A percentile compares a stretch with the other conserved stretches of the same genome.
Evolutionary conservation across 1,140 invertebrate genomes (phyloP).

Genomic region (Ganaspis sp.): DNA sequence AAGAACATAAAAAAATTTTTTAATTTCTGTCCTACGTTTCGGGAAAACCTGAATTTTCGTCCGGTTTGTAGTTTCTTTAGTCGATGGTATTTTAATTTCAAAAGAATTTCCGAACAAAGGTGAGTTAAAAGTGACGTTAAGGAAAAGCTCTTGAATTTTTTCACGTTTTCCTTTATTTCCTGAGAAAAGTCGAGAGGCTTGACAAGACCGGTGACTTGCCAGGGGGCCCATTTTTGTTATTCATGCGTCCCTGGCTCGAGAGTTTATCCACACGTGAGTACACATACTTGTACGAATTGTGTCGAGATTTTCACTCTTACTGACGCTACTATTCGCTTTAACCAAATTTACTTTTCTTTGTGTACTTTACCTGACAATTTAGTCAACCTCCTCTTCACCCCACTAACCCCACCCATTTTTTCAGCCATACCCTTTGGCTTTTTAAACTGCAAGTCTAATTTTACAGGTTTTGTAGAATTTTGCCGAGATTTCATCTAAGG

Average conservation of each 20-base stretch:
- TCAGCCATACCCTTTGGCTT: background rate
- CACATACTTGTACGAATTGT: background rate
- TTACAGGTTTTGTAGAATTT: background rate
- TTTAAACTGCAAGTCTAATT: conserved; percentile 4
- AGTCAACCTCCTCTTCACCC: background rate
- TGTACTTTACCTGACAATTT: conserved; percentile 40
- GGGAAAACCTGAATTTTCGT: too few species aligned
- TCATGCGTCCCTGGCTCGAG: conserved; percentile 61
- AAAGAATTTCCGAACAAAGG: background rate
- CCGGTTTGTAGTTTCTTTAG: background rate
- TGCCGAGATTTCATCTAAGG: background rate
- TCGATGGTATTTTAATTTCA: background rate
- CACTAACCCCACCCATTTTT: conserved; percentile 28
- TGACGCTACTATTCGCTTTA: conserved; percentile 22
- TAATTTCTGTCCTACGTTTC: too few species aligned
- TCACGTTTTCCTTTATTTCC: conserved; percentile 46
- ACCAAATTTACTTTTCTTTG: conserved; percentile 46
- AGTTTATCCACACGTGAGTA: conserved; percentile 44
- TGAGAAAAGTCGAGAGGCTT: conserved; percentile 38
- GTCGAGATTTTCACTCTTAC: background rate
- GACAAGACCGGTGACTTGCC: conserved; percentile 61
- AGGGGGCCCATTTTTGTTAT: conserved; percentile 61
- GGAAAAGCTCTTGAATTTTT: conserved; percentile 6
- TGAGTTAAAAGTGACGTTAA: background rate
- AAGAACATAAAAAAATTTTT: too few species aligned